These are phyloP conservation scores for Sus cebifrons DNA, from an alignment of 2,797 vertebrate genomes.

Conservation along the genomic window DNA sequence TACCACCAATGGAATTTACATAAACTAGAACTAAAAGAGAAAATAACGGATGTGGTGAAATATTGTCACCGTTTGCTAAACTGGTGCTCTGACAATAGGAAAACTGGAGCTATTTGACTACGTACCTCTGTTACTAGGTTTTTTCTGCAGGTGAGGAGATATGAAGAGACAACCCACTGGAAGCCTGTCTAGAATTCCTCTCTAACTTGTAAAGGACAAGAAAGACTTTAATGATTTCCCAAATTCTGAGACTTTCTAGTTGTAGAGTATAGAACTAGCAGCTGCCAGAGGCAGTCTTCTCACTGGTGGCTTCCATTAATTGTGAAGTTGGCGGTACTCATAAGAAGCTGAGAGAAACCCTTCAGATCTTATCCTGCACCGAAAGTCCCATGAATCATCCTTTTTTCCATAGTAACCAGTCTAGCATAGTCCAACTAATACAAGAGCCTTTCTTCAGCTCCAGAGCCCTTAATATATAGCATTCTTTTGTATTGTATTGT, in stretches of 20 bases:
- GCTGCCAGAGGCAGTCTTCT: slow-evolving; percentile 76
- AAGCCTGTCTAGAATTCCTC: slow-evolving; percentile 60
- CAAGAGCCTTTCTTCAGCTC: neutral
- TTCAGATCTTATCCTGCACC: slow-evolving; percentile 60
- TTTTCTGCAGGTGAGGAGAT: neutral
- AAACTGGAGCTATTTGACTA: neutral
- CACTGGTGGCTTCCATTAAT: neutral
- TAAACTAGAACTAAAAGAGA: slow-evolving; percentile 62
- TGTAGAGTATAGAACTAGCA: slow-evolving; percentile 80
- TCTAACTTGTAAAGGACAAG: slow-evolving; percentile 84
- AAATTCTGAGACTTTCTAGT: slow-evolving; percentile 68
- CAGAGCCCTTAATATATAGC: neutral
- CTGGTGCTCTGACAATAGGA: neutral
- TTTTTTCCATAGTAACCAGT: neutral
- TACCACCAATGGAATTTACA: slow-evolving; percentile 52
- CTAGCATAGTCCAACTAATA: neutral
- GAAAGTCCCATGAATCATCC: neutral
- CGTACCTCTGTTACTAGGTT: neutral
- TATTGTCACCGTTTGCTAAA: slow-evolving; percentile 25
- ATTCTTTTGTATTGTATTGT: neutral
- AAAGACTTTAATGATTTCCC: slow-evolving; percentile 83
- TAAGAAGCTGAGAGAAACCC: slow-evolving; percentile 58
- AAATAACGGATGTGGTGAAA: slow-evolving; percentile 39
- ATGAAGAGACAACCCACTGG: neutral
- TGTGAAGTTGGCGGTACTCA: slow-evolving; percentile 72